Conservation (phyloP, 2,113 vertebrate genomes). For the Brachionichthys hirsutus region DNA sequence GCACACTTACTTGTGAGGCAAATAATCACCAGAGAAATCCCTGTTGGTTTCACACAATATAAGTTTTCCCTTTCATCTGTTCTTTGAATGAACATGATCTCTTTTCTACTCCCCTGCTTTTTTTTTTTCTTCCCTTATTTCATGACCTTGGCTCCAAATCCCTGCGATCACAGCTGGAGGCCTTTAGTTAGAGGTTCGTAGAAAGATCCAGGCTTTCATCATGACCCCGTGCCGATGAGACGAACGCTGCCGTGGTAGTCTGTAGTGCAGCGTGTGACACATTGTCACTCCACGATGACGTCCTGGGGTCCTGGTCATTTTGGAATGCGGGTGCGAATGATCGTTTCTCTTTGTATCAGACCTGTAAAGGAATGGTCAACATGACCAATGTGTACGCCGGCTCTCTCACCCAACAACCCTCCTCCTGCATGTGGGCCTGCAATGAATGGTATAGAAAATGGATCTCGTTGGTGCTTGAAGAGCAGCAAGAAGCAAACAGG, state of each 20-base stretch:
- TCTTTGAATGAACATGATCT: neutral
- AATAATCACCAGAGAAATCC: neutral
- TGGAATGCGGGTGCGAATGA: too few species aligned
- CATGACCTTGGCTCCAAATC: constrained; percentile 26
- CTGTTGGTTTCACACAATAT: neutral
- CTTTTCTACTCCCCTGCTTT: neutral
- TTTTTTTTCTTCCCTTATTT: neutral
- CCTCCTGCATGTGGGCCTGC: too few species aligned
- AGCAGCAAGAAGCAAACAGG: neutral
- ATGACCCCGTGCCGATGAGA: constrained; percentile 48
- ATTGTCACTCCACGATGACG: too few species aligned
- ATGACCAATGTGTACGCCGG: too few species aligned
- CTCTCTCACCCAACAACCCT: too few species aligned
- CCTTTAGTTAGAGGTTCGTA: constrained; percentile 21
- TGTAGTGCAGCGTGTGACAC: constrained; percentile 11
- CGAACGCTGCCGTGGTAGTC: constrained; percentile 28
- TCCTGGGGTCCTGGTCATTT: too few species aligned
- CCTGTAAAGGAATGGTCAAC: too few species aligned
- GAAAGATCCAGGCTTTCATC: constrained; percentile 26
- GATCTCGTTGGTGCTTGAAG: neutral
- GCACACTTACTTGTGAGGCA: neutral
- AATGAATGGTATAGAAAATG: too few species aligned
- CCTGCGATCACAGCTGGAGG: constrained; percentile 1
- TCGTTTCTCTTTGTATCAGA: too few species aligned
- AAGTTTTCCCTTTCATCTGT: neutral